A percentile compares a stretch with the other conserved stretches of the same genome.
These are phyloP conservation scores for Sandelia bainsii DNA, from an alignment of 2,797 vertebrate species.

Conservation along the genomic window DNA sequence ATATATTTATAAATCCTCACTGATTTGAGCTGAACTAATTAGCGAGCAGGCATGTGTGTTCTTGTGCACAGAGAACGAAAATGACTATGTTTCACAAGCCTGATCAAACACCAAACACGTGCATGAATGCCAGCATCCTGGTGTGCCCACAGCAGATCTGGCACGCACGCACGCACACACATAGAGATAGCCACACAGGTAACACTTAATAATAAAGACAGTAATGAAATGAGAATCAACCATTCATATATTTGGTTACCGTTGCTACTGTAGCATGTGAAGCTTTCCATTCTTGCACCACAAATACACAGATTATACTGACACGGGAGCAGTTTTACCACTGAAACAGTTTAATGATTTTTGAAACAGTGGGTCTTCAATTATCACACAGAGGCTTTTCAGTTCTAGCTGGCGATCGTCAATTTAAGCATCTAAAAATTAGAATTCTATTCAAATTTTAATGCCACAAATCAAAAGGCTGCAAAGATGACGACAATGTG, in stretches of 20 bases:
- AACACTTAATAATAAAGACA: neutral
- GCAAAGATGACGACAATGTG: too few species aligned
- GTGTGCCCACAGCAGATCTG: conserved; percentile 40
- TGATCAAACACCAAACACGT: conserved; percentile 61
- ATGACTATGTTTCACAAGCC: conserved; percentile 40
- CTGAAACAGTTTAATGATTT: accelerated
- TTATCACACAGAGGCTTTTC: neutral
- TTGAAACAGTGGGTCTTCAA: neutral
- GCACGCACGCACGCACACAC: conserved; percentile 6
- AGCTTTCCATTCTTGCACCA: neutral
- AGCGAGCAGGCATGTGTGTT: conserved; percentile 29
- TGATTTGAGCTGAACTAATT: conserved; percentile 46
- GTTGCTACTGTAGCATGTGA: neutral
- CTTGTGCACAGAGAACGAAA: conserved; percentile 6
- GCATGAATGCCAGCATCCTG: conserved; percentile 37
- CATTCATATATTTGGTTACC: neutral
- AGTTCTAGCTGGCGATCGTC: neutral
- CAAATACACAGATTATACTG: neutral
- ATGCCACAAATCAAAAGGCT: too few species aligned
- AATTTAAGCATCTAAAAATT: neutral
- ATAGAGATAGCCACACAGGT: neutral
- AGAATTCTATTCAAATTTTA: too few species aligned
- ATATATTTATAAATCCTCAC: conserved; percentile 16
- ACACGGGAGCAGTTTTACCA: neutral
- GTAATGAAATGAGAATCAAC: neutral